Conservation (phyloP, 2,888 invertebrate species). For the Megamerina dolium region DNA sequence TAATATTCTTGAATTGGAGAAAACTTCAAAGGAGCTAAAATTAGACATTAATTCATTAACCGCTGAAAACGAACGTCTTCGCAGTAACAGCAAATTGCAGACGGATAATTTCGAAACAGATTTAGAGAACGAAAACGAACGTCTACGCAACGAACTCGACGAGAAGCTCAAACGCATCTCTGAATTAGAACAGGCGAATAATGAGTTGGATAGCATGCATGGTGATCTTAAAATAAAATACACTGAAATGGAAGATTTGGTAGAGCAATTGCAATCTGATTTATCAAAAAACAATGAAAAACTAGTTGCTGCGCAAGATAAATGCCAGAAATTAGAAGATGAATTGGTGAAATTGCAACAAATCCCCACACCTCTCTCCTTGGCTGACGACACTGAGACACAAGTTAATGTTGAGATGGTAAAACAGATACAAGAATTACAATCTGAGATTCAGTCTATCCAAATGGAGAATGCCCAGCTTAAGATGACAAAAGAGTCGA, state of each 20-base stretch:
- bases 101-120: constrained; percentile 1
- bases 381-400: neutral
- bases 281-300: constrained; percentile 47
- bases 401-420: constrained; percentile 38
- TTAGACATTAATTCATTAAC: constrained; percentile 74
- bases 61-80: constrained; percentile 13
- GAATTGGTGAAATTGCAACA: constrained; percentile 28
- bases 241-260: constrained; percentile 44
- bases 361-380: neutral
- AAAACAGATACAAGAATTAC: constrained; percentile 36
- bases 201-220: constrained; percentile 49
- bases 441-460: constrained; percentile 23
- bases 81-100: neutral
- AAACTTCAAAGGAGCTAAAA: constrained; percentile 78
- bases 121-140: constrained; percentile 8
- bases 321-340: constrained; percentile 17
- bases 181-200: constrained; percentile 55
- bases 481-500: constrained; percentile 6
- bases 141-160: constrained; percentile 10
- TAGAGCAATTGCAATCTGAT: constrained; percentile 47
- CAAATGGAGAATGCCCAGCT: constrained; percentile 15
- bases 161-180: constrained; percentile 39
- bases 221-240: constrained; percentile 49
- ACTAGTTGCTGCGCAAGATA: constrained; percentile 47
- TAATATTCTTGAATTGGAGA: constrained; percentile 70